Conservation (phyloP, 2,113 vertebrate genomes). For the Gnathonemus longibarbis region DNA sequence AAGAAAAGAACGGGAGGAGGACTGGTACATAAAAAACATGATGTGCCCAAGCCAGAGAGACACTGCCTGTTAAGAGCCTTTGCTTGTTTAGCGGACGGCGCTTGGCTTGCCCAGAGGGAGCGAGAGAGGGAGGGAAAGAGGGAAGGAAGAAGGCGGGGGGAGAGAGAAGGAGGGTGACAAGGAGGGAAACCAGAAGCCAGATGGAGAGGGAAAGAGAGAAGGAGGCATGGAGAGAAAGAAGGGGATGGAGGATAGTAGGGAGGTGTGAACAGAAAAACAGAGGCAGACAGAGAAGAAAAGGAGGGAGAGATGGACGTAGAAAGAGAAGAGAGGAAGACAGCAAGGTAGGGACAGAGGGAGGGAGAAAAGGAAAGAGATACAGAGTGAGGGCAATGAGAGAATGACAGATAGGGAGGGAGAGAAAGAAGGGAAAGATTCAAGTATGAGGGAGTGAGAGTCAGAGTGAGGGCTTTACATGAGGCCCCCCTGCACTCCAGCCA, state of each 20-base stretch:
- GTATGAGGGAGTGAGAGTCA: constrained; percentile 8
- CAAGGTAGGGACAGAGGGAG: neutral
- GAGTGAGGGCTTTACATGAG: neutral
- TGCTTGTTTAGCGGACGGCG: neutral
- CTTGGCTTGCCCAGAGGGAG: neutral
- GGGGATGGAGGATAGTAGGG: neutral
- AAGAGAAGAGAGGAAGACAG: neutral
- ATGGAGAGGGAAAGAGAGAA: neutral
- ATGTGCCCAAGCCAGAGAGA: neutral
- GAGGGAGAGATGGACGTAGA: neutral
- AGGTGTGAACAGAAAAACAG: neutral
- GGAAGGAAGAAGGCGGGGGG: neutral
- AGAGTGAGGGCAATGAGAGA: neutral
- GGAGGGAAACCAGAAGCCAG: neutral
- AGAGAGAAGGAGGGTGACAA: neutral
- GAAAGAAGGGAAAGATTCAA: constrained; percentile 14
- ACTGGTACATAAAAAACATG: neutral
- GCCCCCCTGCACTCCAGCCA: neutral
- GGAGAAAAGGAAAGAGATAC: neutral
- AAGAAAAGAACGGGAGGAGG: neutral
- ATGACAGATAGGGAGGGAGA: neutral
- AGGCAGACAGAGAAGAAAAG: neutral
- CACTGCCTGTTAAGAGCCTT: neutral
- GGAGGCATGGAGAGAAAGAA: neutral
- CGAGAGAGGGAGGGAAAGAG: neutral